Evolutionary conservation across 2,113 vertebrate genomes (phyloP), one percentile per base, ranked within the genome.

Genomic region (Saccopteryx leptura): DNA sequence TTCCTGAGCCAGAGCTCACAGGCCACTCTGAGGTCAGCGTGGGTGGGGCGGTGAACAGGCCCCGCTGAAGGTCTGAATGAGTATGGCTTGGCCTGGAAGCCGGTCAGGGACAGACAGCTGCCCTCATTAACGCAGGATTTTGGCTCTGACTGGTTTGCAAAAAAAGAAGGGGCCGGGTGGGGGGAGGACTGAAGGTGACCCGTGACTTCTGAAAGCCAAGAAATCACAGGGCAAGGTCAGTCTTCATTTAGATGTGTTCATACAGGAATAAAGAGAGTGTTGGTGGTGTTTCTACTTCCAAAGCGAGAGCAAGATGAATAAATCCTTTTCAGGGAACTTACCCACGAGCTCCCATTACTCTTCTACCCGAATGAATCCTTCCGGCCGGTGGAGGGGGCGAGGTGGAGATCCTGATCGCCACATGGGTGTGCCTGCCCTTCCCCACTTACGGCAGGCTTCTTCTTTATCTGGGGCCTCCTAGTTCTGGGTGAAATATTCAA

Each of bases 1-100:
- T n/a, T 26, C 75, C 80, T 48, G 89, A 71, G 89, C 76, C 2
- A 28, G 68, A n/a, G 52, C 23, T 3, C 50, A 26, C 7, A 65
- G 61, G 92, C 78, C 14, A 28, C 31, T 50, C 46, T 52, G 91
- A 86, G 95, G 90, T 81, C 94, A 93, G 39, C 2, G 26, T 4
- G 72, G 61, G 82, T 39, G 39, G 39, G 39, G 39, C 39, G 68
- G 68, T 68, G 86, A 74, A 33, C 72, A 56, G 48, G 9, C n/a
- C 52, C 54, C 8, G 8, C 23, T 7, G 63, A 68, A 78, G 54
- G 31, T 58, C 94, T 50, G 63, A 46, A 28, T 9, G 72, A n/a
- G 23, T 46, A 63, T 7, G 48, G 39, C 56, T 23, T 21, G 71
- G 61, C 79, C 74, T 56, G 68, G 84, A 52, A 65, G 79, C 33